phyloP scores from a whole-genome alignment of 2,888 invertebrate genomes.

The Orthonevra nobilis region DNA sequence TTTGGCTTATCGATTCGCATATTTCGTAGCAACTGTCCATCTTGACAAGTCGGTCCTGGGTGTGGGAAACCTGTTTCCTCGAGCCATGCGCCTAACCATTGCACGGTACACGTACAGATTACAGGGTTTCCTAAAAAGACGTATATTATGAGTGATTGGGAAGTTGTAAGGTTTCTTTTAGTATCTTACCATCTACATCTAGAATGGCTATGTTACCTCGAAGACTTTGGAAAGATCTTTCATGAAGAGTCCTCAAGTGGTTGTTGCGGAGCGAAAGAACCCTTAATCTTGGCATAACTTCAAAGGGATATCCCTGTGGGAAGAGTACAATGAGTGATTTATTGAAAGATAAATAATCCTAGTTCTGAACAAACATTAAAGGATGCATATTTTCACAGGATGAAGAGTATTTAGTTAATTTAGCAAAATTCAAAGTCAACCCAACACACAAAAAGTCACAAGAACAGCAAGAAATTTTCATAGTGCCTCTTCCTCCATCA shows the following conservation, averaged over 20 bases:
- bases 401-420: too few species aligned
- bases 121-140: slow-evolving; percentile 90
- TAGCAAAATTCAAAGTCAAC: too few species aligned
- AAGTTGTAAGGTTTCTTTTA: too few species aligned
- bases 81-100: slow-evolving; percentile 92
- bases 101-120: slow-evolving; percentile 89
- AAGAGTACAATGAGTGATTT: neutral
- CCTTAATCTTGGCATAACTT: slow-evolving; percentile 91
- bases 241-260: slow-evolving; percentile 86
- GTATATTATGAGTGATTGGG: too few species aligned
- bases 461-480: too few species aligned
- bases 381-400: too few species aligned
- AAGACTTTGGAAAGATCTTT: slow-evolving; percentile 87
- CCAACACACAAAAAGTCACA: too few species aligned
- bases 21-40: slow-evolving; percentile 88
- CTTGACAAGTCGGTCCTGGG: slow-evolving; percentile 88
- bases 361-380: too few species aligned
- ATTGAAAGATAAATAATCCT: too few species aligned
- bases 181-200: slow-evolving; percentile 87
- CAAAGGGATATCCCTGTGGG: slow-evolving; percentile 86
- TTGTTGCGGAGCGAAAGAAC: slow-evolving; percentile 90
- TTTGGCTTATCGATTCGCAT: slow-evolving; percentile 86
- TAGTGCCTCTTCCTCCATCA: too few species aligned
- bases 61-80: slow-evolving; percentile 85
- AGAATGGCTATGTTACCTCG: slow-evolving; percentile 90